Evolutionary conservation across 2,888 invertebrate genomes (phyloP), one percentile per base, ranked within the genome.

Genomic region (Carcina quercana): DNA sequence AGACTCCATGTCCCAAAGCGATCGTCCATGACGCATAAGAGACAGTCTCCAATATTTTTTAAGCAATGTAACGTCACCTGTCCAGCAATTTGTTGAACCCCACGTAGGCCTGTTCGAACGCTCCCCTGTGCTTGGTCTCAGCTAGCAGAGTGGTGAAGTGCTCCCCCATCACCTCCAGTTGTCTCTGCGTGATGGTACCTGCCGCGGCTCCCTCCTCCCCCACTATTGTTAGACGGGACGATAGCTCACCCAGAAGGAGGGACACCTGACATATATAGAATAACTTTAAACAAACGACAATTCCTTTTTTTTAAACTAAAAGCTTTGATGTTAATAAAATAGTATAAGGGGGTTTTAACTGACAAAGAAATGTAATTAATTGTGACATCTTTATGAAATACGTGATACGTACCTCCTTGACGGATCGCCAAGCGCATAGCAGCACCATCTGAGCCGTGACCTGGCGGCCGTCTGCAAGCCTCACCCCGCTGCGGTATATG

Each of bases 31-130:
- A n/a, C n/a, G n/a, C n/a, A n/a, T n/a, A n/a, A n/a, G n/a, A n/a
- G n/a, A n/a, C n/a, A n/a, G n/a, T n/a, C n/a, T n/a, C n/a, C n/a
- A n/a, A n/a, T n/a, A n/a, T n/a, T n/a, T n/a, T n/a, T n/a, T n/a
- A n/a, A n/a, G n/a, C n/a, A n/a, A n/a, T n/a, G n/a, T 1, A 5
- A 15, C 15, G 27, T 20, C 7, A 85, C 65, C 91, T 87, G 0
- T 86, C 72, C 43, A 94, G 90, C 26, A 96, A 75, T 53, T 89
- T 87, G 2, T 89, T 88, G 73, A 97, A 97, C 0, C 96, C 97
- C 7, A 94, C 89, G 59, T 94, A 94, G 0, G 95, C 96, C 70
- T 97, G 94, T 62, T 98, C 98, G 70, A 98, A 97, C n/a, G 98
- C 98, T 1, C 98, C 98, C 37, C 97, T 86, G 72, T 98, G 98